Evolutionary conservation across 2,797 vertebrate species (phyloP).

Genomic region (Falco biarmicus): DNA sequence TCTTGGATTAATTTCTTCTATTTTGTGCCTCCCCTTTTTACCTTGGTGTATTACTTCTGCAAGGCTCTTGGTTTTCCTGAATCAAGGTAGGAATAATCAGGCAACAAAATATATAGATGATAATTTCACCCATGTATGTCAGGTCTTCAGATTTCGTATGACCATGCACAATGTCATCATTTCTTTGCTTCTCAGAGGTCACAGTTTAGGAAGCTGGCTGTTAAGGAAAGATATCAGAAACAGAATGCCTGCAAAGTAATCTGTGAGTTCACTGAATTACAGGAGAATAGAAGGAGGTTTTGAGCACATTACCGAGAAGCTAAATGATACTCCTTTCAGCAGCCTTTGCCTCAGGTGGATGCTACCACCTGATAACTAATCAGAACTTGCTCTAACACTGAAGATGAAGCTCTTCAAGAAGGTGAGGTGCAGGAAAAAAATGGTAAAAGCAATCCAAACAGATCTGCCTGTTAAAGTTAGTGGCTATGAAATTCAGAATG

Average conservation of each 20-base stretch:
- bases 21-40: not conserved
- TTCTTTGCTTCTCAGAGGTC: not conserved
- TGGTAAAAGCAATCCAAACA: not conserved
- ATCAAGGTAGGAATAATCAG: not conserved
- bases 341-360: not conserved
- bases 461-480: not conserved
- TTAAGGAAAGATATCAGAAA: not conserved
- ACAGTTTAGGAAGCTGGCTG: not conserved
- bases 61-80: not conserved
- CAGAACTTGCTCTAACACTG: not conserved
- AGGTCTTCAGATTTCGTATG: not conserved
- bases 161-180: not conserved
- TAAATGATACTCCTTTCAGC: not conserved
- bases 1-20: constrained; percentile 8
- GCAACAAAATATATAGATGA: not conserved
- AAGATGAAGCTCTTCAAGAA: not conserved
- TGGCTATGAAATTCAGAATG: not conserved
- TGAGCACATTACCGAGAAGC: not conserved
- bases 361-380: not conserved
- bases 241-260: not conserved
- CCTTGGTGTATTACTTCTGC: not conserved
- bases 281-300: not conserved
- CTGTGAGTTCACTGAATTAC: not conserved
- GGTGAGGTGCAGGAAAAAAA: not conserved
- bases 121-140: not conserved